Percentiles rank a stretch among this genome's conserved stretches.
Conservation (phyloP, 2,797 vertebrate genomes). For the Parambassis ranga region DNA sequence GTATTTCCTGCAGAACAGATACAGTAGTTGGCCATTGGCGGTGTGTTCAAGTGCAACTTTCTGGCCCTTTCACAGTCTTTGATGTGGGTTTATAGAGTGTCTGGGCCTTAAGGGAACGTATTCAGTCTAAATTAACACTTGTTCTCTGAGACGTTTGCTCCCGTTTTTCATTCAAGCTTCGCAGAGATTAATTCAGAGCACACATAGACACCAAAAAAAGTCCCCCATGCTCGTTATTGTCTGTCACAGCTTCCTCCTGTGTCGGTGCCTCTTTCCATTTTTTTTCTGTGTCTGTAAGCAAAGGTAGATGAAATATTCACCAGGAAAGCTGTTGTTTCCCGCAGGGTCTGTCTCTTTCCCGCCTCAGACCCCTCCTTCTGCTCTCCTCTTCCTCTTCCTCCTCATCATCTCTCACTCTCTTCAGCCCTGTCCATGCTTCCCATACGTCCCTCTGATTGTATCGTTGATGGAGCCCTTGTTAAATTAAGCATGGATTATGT, state of each 20-base stretch:
- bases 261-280: slow-evolving; percentile 13
- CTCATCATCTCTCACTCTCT: background rate
- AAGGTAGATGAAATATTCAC: slow-evolving; percentile 67
- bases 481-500: slow-evolving; percentile 54
- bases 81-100: too few relatives aligned
- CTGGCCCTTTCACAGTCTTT: too few relatives aligned
- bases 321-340: slow-evolving; percentile 61
- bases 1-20: too few relatives aligned
- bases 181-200: slow-evolving; percentile 42
- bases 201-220: slow-evolving; percentile 39
- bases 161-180: slow-evolving; percentile 32
- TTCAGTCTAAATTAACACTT: slow-evolving; percentile 38
- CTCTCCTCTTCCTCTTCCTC: background rate
- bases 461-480: slow-evolving; percentile 37
- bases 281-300: slow-evolving; percentile 4
- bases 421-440: background rate
- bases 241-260: slow-evolving; percentile 6
- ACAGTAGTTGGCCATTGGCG: too few relatives aligned
- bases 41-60: too few relatives aligned
- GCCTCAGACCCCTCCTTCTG: background rate
- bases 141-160: slow-evolving; percentile 23
- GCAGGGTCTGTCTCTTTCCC: slow-evolving; percentile 22
- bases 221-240: slow-evolving; percentile 42
- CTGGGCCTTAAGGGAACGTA: slow-evolving; percentile 12
- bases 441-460: slow-evolving; percentile 14